Evolutionary conservation across 2,113 vertebrate genomes (phyloP).

Genomic region (Columba janthina): DNA sequence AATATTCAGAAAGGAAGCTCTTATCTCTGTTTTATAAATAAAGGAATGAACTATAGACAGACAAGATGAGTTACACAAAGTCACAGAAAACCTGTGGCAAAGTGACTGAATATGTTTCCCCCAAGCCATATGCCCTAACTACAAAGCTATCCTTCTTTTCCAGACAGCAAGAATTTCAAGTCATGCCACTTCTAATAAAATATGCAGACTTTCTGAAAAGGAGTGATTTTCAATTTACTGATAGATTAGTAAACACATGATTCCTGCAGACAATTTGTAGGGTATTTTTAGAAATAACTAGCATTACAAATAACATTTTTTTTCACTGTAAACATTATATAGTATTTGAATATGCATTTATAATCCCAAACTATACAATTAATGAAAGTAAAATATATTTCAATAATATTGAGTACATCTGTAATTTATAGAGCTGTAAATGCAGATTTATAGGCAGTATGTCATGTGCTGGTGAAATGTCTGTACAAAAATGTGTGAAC

Average conservation of each 20-base stretch:
- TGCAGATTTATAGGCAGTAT: conserved; percentile 53
- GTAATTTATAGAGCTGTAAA: conserved; percentile 56
- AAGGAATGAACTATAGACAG: neutral
- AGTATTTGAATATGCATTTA: neutral
- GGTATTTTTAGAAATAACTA: neutral
- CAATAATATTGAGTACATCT: neutral
- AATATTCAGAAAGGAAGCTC: neutral
- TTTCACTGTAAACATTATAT: neutral
- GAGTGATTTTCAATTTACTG: neutral
- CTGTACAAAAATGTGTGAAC: conserved; percentile 57
- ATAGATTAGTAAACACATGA: neutral
- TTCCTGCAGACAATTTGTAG: neutral
- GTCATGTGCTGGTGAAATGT: conserved; percentile 9
- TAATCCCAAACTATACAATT: neutral
- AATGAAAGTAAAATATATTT: conserved; percentile 3
- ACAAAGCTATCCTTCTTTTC: neutral
- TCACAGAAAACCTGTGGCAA: neutral
- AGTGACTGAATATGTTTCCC: neutral
- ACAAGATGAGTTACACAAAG: neutral
- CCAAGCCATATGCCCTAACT: neutral
- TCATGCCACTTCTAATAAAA: neutral
- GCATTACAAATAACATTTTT: neutral
- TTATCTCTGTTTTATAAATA: neutral
- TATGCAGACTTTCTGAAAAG: neutral
- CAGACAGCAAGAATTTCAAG: neutral